These are phyloP conservation scores for Zaprionus gabonicus DNA, from an alignment of 1,140 invertebrate species.

Conservation along the genomic window DNA sequence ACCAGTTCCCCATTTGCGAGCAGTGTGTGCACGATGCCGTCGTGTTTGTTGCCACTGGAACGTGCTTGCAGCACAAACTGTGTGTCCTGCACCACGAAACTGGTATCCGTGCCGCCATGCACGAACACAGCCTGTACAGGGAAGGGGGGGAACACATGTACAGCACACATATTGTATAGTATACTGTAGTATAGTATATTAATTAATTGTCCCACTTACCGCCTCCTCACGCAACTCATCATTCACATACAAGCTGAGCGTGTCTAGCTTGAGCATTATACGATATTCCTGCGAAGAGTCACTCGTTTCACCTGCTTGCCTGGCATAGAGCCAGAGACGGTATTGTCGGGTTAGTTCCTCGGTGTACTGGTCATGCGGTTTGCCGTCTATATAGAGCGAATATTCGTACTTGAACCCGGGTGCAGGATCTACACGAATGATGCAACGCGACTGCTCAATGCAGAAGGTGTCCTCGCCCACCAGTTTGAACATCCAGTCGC, in stretches of 20 bases:
- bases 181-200: background rate
- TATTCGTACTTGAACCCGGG: conserved; percentile 93
- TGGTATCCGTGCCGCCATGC: conserved; percentile 92
- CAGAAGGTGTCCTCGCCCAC: conserved; percentile 89
- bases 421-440: conserved; percentile 88
- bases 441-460: conserved; percentile 85
- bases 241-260: conserved; percentile 80
- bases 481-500: conserved; percentile 95
- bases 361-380: conserved; percentile 90
- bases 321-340: conserved; percentile 84
- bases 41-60: conserved; percentile 81
- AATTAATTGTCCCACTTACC: conserved; percentile 31
- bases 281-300: conserved; percentile 85
- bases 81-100: conserved; percentile 86
- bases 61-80: conserved; percentile 78
- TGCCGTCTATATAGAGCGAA: conserved; percentile 90
- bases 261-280: conserved; percentile 87
- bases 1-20: conserved; percentile 71
- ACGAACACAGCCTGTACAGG: conserved; percentile 89
- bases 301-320: conserved; percentile 26
- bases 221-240: conserved; percentile 75
- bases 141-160: conserved; percentile 9
- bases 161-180: background rate
- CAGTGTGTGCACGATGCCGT: conserved; percentile 77
- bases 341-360: conserved; percentile 91